Evolutionary conservation across 2,113 vertebrate genomes (phyloP).

Genomic region (Microcebus lehilahytsara): DNA sequence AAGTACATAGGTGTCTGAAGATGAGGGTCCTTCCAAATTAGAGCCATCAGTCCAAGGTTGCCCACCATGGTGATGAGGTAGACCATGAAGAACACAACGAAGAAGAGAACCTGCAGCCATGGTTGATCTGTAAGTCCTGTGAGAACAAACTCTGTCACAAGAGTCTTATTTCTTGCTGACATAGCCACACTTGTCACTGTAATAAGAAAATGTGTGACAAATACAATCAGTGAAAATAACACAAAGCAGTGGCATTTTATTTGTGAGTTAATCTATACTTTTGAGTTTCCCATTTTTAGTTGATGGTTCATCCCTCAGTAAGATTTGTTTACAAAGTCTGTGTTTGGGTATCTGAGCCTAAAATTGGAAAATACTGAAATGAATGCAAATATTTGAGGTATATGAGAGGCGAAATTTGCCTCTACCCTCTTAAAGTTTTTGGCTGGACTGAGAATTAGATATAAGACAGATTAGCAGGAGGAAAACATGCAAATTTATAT

Average conservation of each 20-base stretch:
- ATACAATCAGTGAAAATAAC: background rate
- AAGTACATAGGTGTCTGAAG: background rate
- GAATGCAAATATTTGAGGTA: background rate
- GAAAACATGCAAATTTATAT: background rate
- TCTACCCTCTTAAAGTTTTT: background rate
- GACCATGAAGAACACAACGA: background rate
- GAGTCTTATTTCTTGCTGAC: background rate
- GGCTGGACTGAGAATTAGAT: background rate
- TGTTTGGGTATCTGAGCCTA: background rate
- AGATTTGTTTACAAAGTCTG: background rate
- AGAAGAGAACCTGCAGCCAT: background rate
- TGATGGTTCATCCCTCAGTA: background rate
- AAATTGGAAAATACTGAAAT: background rate
- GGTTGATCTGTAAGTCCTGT: background rate
- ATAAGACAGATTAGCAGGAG: background rate
- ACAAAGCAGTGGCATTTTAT: background rate
- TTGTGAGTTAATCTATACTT: background rate
- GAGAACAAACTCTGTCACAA: background rate
- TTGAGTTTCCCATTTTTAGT: background rate
- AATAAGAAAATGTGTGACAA: background rate
- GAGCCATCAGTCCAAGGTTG: background rate
- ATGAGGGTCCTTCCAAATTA: background rate
- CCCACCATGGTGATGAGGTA: background rate
- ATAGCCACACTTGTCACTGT: background rate
- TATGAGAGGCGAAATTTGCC: background rate